These are phyloP conservation scores for Phyllotreta striolata DNA, from an alignment of 2,888 invertebrate genomes.

Conservation along the genomic window DNA sequence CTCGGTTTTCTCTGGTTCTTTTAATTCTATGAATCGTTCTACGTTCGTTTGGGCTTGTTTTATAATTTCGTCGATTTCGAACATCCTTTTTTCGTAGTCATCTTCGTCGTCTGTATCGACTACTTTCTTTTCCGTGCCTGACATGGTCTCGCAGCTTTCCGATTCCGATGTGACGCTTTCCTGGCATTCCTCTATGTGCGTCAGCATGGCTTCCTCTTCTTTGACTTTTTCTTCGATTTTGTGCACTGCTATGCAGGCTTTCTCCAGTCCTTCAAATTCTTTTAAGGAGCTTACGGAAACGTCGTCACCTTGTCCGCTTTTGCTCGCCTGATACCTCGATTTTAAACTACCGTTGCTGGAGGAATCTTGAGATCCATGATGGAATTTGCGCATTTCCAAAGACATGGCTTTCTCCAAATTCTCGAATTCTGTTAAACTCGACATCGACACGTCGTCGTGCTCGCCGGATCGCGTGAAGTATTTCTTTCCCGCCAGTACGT, in stretches of 20 bases:
- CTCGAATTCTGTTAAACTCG: constrained; percentile 94
- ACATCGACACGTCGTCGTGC: constrained; percentile 91
- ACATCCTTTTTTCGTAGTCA: constrained; percentile 72
- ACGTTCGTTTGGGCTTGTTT: constrained; percentile 73
- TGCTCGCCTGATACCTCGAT: constrained; percentile 73
- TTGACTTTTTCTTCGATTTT: constrained; percentile 83
- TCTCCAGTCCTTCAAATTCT: constrained; percentile 92
- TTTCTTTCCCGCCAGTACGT: constrained; percentile 82
- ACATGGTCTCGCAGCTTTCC: constrained; percentile 68
- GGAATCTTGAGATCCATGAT: constrained; percentile 82
- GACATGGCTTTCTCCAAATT: constrained; percentile 85
- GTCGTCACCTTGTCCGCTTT: constrained; percentile 83
- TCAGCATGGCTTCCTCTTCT: constrained; percentile 82
- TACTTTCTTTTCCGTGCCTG: constrained; percentile 68
- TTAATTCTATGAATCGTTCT: constrained; percentile 67
- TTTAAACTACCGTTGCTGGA: constrained; percentile 82
- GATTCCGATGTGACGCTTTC: constrained; percentile 66
- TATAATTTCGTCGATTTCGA: constrained; percentile 75
- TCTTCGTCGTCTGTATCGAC: constrained; percentile 66
- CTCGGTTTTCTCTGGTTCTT: constrained; percentile 67
- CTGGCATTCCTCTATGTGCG: constrained; percentile 64
- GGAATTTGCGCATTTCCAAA: constrained; percentile 77
- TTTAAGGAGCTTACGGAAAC: constrained; percentile 86
- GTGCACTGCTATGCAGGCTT: constrained; percentile 84
- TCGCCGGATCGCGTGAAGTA: constrained; percentile 85